Base-by-base conservation (phyloP, 2,888 invertebrate species). In the Synergus laeviventris region DNA sequence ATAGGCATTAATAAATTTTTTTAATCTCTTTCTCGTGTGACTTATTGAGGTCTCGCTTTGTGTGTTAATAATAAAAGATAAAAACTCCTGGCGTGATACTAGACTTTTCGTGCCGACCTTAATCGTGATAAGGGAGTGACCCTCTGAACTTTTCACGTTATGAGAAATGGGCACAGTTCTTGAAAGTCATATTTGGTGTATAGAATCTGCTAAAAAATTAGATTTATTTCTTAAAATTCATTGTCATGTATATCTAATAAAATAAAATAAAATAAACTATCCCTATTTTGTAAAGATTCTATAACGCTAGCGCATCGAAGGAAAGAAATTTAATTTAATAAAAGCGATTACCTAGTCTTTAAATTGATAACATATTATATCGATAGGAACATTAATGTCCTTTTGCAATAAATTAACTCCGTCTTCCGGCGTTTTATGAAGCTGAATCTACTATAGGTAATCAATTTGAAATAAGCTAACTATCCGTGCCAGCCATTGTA, bases 91-190 rank as follows among this genome's bases (percentile, higher is more conserved):
- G 31, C 66, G 66, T 45, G 45, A 45, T 31, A 45, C 45, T 31
- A 8, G 66, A 8, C 45, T 49, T n/a, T 70, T 45, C 45, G 66
- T 70, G 66, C 14, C 45, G 45, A 45, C 16, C 12, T 70, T 49
- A 70, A 70, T 45, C 11, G 9, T 11, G 24, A 70, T 70, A 18
- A 49, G 39, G 21, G 45, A 45, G 24, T 38, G n/a, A 38, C 38
- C 59, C 24, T 18, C 12, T 59, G 5, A 24, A 59, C 14, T 24
- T 62, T 36, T 62, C 9, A 36, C 2, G 38, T 62, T 12, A 38
- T 62, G n/a, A 38, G 45, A 49, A 70, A 45, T 70, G 9, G 21
- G 11, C 45, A 49, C 24, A 24, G 45, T 70, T 70, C 66, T 66
- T 31, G 16, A 45, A 49, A 21, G 0, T 31, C 8, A 9, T 24